Conservation (phyloP, 2,888 invertebrate genomes). For the Muschampia plurimacula region DNA sequence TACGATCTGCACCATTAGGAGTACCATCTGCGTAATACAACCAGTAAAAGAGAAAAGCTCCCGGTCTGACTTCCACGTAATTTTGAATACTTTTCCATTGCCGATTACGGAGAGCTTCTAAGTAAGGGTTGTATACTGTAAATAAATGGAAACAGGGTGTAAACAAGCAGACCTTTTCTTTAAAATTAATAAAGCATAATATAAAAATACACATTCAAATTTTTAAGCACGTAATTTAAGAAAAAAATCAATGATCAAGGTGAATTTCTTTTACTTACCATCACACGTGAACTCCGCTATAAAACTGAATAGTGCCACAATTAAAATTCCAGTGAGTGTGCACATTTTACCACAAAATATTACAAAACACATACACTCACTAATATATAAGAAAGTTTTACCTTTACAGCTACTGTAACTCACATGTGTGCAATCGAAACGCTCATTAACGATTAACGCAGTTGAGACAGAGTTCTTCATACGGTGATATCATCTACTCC, state of each 20-base stretch:
- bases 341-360: constrained; percentile 13
- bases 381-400: constrained; percentile 37
- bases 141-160: background rate
- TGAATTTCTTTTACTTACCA: constrained; percentile 28
- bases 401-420: constrained; percentile 47
- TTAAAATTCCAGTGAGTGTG: background rate
- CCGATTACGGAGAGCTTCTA: constrained; percentile 54
- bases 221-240: background rate
- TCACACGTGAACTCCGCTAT: constrained; percentile 25
- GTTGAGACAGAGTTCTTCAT: constrained; percentile 53
- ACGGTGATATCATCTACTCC: constrained; percentile 68
- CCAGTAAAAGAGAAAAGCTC: constrained; percentile 95
- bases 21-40: constrained; percentile 91
- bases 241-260: background rate
- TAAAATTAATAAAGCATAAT: no score
- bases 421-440: constrained; percentile 61
- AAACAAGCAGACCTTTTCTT: no score
- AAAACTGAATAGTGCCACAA: constrained; percentile 3
- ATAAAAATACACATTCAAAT: background rate
- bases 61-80: constrained; percentile 89
- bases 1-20: constrained; percentile 78
- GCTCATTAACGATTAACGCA: constrained; percentile 60
- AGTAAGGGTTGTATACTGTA: constrained; percentile 61
- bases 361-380: constrained; percentile 44
- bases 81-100: constrained; percentile 87